phyloP scores from a whole-genome alignment of 2,797 vertebrate species.

The Ctenopoma kingsleyae region DNA sequence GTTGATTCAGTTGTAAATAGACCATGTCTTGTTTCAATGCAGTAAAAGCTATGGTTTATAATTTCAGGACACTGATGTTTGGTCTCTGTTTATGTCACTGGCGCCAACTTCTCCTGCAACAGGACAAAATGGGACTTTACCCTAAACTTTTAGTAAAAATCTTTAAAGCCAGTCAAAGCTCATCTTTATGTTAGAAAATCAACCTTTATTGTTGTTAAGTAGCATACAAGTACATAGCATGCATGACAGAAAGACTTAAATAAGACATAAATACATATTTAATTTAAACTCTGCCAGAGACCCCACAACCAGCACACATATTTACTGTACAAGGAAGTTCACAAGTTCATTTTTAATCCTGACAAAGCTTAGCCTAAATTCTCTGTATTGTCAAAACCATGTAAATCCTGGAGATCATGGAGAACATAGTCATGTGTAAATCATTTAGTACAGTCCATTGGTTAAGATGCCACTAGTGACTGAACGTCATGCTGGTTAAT shows the following conservation, averaged over 20 bases:
- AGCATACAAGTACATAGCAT: conserved; percentile 69
- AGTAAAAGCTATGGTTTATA: conserved; percentile 10
- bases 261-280: conserved; percentile 77
- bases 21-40: conserved; percentile 29
- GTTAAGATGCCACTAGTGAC: neutral
- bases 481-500: neutral
- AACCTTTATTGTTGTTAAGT: conserved; percentile 71
- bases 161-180: conserved; percentile 9
- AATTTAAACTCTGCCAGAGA: conserved; percentile 51
- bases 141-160: neutral
- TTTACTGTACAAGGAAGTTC: conserved; percentile 42
- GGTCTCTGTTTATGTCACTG: conserved; percentile 32
- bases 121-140: neutral
- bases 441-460: neutral
- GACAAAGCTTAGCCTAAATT: neutral
- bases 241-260: conserved; percentile 74
- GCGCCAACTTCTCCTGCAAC: neutral
- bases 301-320: conserved; percentile 36
- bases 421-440: neutral
- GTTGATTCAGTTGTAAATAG: conserved; percentile 40
- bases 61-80: conserved; percentile 16
- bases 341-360: conserved; percentile 10
- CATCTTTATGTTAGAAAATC: conserved; percentile 61
- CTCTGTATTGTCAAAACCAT: neutral
- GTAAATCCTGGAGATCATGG: no score